Conservation (phyloP, 2,888 invertebrate genomes). For the Temnothorax unifasciatus region DNA sequence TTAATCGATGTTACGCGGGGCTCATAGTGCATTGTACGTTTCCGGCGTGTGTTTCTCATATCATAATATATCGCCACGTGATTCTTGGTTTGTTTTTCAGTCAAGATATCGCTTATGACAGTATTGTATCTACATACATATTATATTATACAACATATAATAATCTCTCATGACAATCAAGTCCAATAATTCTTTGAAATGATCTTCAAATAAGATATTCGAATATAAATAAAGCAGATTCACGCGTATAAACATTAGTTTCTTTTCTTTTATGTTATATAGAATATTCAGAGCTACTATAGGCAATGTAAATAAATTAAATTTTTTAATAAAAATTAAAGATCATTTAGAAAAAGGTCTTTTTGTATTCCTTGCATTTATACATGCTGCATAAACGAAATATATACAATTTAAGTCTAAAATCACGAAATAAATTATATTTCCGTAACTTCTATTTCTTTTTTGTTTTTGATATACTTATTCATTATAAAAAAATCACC, state of each 20-base stretch:
- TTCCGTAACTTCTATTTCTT: background rate
- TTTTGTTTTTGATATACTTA: background rate
- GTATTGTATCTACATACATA: background rate
- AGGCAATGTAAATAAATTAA: background rate
- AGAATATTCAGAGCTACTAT: background rate
- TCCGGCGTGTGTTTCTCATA: background rate
- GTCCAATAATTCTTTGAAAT: background rate
- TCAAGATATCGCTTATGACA: background rate
- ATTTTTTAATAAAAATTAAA: background rate
- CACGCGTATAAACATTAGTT: background rate
- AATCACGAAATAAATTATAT: background rate
- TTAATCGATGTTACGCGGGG: slow-evolving; percentile 36
- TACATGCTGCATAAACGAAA: background rate
- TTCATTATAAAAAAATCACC: background rate
- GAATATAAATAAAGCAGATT: background rate
- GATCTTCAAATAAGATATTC: background rate
- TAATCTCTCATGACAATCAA: background rate
- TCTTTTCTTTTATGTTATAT: background rate
- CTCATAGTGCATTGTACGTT: background rate
- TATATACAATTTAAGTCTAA: background rate
- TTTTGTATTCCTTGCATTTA: background rate
- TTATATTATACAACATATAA: background rate
- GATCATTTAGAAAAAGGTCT: background rate
- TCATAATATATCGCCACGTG: background rate
- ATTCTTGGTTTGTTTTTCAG: background rate